Evolutionary conservation across 2,797 vertebrate genomes (phyloP).

Genomic region (Nasua narica): DNA sequence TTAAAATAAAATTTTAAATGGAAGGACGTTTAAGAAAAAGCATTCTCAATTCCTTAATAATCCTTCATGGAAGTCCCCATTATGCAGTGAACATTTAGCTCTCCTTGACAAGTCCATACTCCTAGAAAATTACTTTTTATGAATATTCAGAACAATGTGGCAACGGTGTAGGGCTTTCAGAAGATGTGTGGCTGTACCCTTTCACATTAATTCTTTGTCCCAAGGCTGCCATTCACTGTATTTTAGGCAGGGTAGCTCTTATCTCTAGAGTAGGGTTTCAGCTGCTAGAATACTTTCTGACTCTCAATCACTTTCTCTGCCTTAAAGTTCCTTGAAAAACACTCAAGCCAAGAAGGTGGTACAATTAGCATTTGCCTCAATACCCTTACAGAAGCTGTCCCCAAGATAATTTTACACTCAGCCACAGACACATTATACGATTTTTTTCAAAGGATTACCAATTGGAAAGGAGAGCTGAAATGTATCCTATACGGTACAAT

Average conservation of each 20-base stretch:
- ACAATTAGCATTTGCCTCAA: conserved; percentile 69
- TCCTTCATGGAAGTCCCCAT: not conserved
- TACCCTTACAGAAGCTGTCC: conserved; percentile 42
- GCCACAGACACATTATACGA: conserved; percentile 50
- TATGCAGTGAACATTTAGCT: not conserved
- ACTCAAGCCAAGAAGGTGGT: conserved; percentile 49
- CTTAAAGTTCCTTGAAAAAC: conserved; percentile 62
- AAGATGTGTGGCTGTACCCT: conserved; percentile 18
- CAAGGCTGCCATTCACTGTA: conserved; percentile 7
- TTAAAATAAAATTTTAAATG: conserved; percentile 16
- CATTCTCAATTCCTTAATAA: not conserved
- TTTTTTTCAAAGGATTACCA: conserved; percentile 54
- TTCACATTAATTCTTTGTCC: conserved; percentile 47
- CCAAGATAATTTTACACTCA: conserved; percentile 67
- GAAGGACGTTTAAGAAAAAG: not conserved
- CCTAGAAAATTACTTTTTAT: not conserved
- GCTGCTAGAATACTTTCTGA: conserved; percentile 34
- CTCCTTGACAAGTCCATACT: not conserved
- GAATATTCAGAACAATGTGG: not conserved
- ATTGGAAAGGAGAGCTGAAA: conserved; percentile 68
- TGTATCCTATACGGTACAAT: conserved; percentile 62
- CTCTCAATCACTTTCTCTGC: conserved; percentile 40
- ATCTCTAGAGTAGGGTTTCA: conserved; percentile 60
- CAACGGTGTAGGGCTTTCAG: not conserved
- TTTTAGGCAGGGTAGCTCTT: conserved; percentile 40